phyloP scores from a whole-genome alignment of 2,113 vertebrate genomes.

The Motacilla tschutschensis region DNA sequence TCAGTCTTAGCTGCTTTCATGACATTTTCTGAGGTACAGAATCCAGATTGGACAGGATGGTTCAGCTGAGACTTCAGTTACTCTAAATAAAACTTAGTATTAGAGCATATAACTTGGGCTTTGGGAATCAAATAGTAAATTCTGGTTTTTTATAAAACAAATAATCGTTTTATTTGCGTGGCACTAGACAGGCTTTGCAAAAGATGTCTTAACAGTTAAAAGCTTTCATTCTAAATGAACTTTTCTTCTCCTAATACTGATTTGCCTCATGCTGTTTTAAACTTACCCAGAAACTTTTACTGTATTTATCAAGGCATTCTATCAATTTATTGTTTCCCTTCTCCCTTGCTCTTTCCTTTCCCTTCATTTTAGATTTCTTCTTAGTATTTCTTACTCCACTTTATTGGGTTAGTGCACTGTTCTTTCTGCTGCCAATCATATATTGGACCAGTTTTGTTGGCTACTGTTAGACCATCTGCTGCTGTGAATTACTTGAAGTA shows the following conservation, averaged over 20 bases:
- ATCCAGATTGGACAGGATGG: not conserved
- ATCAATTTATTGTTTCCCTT: not conserved
- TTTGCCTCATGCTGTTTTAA: not conserved
- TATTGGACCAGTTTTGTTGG: not conserved
- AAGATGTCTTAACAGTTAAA: not conserved
- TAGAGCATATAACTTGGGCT: not conserved
- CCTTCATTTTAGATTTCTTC: not conserved
- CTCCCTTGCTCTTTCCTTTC: not conserved
- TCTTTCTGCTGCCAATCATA: not conserved
- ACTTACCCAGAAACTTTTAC: not conserved
- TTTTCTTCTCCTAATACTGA: not conserved
- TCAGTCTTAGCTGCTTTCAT: not conserved
- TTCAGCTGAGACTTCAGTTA: not conserved
- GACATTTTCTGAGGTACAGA: not conserved
- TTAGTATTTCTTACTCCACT: not conserved
- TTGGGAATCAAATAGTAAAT: not conserved
- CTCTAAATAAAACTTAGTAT: not conserved
- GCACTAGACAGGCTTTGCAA: not conserved
- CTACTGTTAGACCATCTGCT: not conserved
- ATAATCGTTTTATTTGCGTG: not conserved
- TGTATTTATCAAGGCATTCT: not conserved
- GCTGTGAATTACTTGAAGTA: not conserved
- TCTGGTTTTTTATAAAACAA: not conserved
- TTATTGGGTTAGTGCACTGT: accelerated
- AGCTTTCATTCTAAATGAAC: not conserved